These are phyloP conservation scores for Oryzias celebensis DNA, from an alignment of 2,113 vertebrate genomes.

Conservation along the genomic window DNA sequence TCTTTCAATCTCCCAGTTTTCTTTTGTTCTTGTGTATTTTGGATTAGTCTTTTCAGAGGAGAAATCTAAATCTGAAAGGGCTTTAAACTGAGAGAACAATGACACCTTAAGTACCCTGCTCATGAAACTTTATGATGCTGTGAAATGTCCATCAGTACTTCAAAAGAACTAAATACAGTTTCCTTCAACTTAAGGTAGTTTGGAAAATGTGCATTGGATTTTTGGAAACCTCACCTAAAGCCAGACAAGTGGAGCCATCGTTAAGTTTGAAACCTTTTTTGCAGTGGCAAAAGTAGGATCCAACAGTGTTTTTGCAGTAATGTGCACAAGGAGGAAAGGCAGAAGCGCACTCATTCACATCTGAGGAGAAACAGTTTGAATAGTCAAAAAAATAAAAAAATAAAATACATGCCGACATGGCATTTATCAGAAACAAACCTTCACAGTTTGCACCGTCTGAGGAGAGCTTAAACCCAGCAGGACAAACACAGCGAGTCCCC, in stretches of 20 bases:
- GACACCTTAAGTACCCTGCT: background rate
- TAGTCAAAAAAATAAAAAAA: background rate
- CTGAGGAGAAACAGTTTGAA: slow-evolving; percentile 47
- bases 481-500: slow-evolving; percentile 82
- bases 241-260: slow-evolving; percentile 67
- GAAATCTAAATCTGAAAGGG: slow-evolving; percentile 18
- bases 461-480: slow-evolving; percentile 77
- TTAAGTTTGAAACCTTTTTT: slow-evolving; percentile 75
- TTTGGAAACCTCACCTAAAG: slow-evolving; percentile 72
- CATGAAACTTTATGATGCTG: background rate
- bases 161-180: background rate
- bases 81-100: background rate
- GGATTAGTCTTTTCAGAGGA: slow-evolving; percentile 24
- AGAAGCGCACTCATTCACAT: slow-evolving; percentile 84
- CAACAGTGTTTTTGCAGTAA: slow-evolving; percentile 77
- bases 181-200: background rate
- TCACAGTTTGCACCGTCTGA: slow-evolving; percentile 76
- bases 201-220: too few species aligned
- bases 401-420: background rate
- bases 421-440: slow-evolving; percentile 69
- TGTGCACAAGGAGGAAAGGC: slow-evolving; percentile 81
- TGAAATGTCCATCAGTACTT: background rate
- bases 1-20: background rate
- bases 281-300: slow-evolving; percentile 82
- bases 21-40: background rate